Evolutionary conservation across 2,113 vertebrate genomes (phyloP).

Genomic region (Balaenoptera acutorostrata): DNA sequence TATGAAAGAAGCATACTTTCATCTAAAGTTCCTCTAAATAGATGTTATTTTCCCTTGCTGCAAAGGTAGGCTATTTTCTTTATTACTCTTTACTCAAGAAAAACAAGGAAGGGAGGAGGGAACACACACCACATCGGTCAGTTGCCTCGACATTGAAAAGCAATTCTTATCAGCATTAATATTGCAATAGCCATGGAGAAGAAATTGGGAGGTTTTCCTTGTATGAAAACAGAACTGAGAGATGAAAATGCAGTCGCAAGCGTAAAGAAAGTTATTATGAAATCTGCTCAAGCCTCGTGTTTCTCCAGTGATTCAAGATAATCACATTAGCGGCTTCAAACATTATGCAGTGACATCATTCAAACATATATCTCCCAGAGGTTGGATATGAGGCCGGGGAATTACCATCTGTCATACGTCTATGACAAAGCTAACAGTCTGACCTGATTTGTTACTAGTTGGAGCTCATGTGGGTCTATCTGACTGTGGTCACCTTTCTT

Average conservation of each 20-base stretch:
- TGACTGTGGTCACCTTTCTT: slow-evolving; percentile 7
- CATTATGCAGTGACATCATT: slow-evolving; percentile 71
- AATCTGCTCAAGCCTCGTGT: slow-evolving; percentile 25
- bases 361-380: slow-evolving; percentile 71
- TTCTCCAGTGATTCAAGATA: slow-evolving; percentile 60
- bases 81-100: background rate
- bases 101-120: background rate
- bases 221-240: background rate
- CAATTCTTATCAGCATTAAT: background rate
- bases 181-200: background rate
- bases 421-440: slow-evolving; percentile 65
- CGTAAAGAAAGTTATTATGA: slow-evolving; percentile 17
- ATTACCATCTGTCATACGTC: slow-evolving; percentile 66
- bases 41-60: background rate
- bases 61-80: background rate
- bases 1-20: slow-evolving; percentile 22
- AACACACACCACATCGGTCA: background rate
- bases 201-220: background rate
- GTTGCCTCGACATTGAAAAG: background rate
- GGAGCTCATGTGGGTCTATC: background rate
- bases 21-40: slow-evolving; percentile 37
- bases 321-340: slow-evolving; percentile 70
- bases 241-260: background rate
- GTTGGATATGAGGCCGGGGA: slow-evolving; percentile 60
- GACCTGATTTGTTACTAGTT: slow-evolving; percentile 61